phyloP scores from a whole-genome alignment of 2,888 invertebrate genomes.

The Xestobium rufovillosum region DNA sequence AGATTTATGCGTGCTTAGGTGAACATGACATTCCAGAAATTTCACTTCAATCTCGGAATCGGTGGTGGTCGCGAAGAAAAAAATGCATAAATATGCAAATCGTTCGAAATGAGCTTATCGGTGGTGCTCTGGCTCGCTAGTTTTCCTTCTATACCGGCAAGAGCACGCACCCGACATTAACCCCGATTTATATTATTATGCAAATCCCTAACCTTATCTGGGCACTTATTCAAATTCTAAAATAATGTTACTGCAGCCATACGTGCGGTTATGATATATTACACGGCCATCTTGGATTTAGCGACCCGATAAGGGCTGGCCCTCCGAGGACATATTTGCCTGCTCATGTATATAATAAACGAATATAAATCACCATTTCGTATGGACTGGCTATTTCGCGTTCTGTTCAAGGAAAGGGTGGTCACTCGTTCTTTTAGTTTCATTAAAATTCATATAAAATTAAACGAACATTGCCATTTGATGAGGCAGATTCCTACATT shows the following conservation, averaged over 20 bases:
- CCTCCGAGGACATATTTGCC: slow-evolving; percentile 25
- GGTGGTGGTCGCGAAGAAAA: too few species aligned
- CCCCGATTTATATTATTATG: slow-evolving; percentile 47
- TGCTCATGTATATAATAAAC: too few species aligned
- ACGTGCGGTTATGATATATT: slow-evolving; percentile 42
- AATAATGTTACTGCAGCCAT: slow-evolving; percentile 42
- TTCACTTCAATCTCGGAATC: too few species aligned
- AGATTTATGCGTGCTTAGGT: too few species aligned
- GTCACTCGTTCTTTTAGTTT: too few species aligned
- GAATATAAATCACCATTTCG: too few species aligned
- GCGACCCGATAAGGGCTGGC: slow-evolving; percentile 35
- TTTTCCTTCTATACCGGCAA: slow-evolving; percentile 36
- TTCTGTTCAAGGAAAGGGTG: too few species aligned
- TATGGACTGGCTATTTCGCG: too few species aligned
- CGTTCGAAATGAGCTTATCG: slow-evolving; percentile 38
- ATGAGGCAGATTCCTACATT: too few species aligned
- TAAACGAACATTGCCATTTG: too few species aligned
- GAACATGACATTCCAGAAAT: too few species aligned
- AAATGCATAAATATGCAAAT: slow-evolving; percentile 34
- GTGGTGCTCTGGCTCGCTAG: slow-evolving; percentile 35
- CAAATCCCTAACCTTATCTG: slow-evolving; percentile 39
- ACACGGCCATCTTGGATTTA: slow-evolving; percentile 41
- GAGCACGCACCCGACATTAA: slow-evolving; percentile 45
- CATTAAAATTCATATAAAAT: too few species aligned
- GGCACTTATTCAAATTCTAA: slow-evolving; percentile 43